phyloP scores from a whole-genome alignment of 2,113 vertebrate genomes.

The pig (Sus scrofa) region T2T-Sscrofa CM000826.6:26114001-26114500 shows the following conservation, averaged over 20 bases:
- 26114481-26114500: not conserved
- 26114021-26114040: not conserved
- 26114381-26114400: not conserved
- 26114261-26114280: not conserved
- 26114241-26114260: not conserved
- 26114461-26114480: not conserved
- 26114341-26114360: not conserved
- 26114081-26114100: not conserved
- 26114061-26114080: not conserved
- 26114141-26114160: not conserved
- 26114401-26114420: not conserved
- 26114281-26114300: not conserved
- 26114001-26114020: not conserved
- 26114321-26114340: not conserved
- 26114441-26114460: conserved; percentile 41
- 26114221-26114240: not conserved
- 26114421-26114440: not conserved
- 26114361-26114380: not conserved
- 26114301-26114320: not conserved
- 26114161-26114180: not conserved
- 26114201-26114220: not conserved
- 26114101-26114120: not conserved
- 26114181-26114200: not conserved
- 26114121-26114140: not conserved
- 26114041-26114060: not conserved